phyloP scores from a whole-genome alignment of 1,140 invertebrate genomes.

The Hycleus cichorii region DNA sequence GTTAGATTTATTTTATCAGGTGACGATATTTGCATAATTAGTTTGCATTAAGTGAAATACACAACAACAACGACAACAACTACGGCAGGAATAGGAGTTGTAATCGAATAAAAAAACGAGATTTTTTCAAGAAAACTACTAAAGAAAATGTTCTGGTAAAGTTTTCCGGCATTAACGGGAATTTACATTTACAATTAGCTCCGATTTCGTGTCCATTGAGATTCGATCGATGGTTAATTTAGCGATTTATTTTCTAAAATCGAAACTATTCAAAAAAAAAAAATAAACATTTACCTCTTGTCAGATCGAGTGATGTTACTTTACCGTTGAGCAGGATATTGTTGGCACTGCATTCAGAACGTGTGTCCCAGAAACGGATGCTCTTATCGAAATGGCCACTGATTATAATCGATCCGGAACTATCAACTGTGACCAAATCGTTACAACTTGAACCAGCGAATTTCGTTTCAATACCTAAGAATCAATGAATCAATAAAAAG shows the following conservation, averaged over 20 bases:
- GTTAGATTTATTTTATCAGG: slow-evolving; percentile 18
- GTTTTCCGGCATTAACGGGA: slow-evolving; percentile 10
- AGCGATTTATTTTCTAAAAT: neutral
- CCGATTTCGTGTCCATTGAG: neutral
- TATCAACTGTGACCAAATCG: slow-evolving; percentile 85
- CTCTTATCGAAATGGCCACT: slow-evolving; percentile 97
- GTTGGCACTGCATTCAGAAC: slow-evolving; percentile 69
- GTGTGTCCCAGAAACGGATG: slow-evolving; percentile 93
- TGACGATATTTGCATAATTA: slow-evolving; percentile 20
- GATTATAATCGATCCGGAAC: slow-evolving; percentile 85
- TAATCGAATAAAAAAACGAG: no score
- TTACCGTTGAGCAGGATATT: slow-evolving; percentile 86
- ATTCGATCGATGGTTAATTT: neutral
- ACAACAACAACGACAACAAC: no score
- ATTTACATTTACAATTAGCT: slow-evolving; percentile 14
- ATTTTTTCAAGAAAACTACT: no score
- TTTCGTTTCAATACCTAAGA: slow-evolving; percentile 84
- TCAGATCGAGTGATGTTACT: slow-evolving; percentile 91
- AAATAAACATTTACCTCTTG: slow-evolving; percentile 63
- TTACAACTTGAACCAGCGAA: slow-evolving; percentile 96
- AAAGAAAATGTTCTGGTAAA: neutral
- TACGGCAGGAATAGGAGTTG: no score
- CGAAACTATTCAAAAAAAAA: neutral
- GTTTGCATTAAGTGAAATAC: slow-evolving; percentile 7
- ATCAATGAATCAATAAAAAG: no score